Base-by-base conservation (phyloP, 2,113 vertebrate genomes). In the Pangasianodon hypophthalmus region DNA sequence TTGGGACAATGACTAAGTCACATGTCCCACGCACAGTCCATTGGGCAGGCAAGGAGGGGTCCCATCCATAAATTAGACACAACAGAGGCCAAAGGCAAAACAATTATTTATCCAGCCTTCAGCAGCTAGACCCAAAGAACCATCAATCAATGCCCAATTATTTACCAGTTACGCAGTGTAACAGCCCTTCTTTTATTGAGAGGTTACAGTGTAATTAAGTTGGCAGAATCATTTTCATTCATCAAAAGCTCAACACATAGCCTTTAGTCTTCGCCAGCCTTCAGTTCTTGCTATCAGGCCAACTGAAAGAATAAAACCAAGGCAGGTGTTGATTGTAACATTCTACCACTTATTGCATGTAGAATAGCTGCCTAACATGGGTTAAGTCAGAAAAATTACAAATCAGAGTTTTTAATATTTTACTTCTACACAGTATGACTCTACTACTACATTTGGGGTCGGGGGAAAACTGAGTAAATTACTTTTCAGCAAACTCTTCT, bases 131-230 rank as follows among this genome's bases (percentile, higher is more conserved):
- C 69, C 84, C 87, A 84, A 90, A 90, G 89, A 95, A 96, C 96
- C 96, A 97, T 97, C 96, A 97, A 96, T 97, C 97, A 97, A 94
- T 89, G 94, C 95, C 96, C 96, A 97, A 97, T 97, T 97, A 97
- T 97, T 97, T 96, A 96, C 96, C 96, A 96, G 96, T 97, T 97
- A 97, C 97, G 97, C 97, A 97, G 96, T 95, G 88, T 64, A 96
- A 94, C 97, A 96, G 96, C 96, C 96, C 96, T 96, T 96, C 95
- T 95, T 97, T 97, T 97, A 97, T 96, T 97, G 97, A 97, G 97
- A 96, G 96, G 97, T 97, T 97, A 97, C 96, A 97, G 95, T 96
- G 95, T 97, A 97, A 97, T 97, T 97, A 97, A 96, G 96, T 97
- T 97, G 96, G 96, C 96, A 97, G 96, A 96, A 97, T 96, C 95